phyloP scores from a whole-genome alignment of 2,888 invertebrate species.

The Archips crataeganus region DNA sequence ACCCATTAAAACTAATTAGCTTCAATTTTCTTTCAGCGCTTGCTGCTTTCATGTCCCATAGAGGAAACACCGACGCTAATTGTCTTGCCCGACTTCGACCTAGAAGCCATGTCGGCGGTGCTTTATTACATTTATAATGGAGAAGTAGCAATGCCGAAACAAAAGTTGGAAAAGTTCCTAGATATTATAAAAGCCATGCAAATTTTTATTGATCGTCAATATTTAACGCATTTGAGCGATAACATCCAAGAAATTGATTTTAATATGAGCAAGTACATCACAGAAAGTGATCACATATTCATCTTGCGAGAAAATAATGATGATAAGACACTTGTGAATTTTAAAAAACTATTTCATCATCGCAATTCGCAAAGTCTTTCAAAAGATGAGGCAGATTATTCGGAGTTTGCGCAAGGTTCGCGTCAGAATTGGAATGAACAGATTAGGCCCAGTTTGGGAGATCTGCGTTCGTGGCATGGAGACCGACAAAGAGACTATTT shows the following conservation, averaged over 20 bases:
- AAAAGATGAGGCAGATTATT: slow-evolving; percentile 53
- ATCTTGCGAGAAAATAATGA: slow-evolving; percentile 51
- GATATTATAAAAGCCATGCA: slow-evolving; percentile 82
- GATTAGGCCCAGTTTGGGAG: slow-evolving; percentile 61
- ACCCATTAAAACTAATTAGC: slow-evolving; percentile 44
- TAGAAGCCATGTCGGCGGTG: slow-evolving; percentile 87
- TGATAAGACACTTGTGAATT: slow-evolving; percentile 55
- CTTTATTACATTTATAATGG: slow-evolving; percentile 90
- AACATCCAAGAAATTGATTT: slow-evolving; percentile 45
- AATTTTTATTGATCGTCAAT: slow-evolving; percentile 70
- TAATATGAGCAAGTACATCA: slow-evolving; percentile 43
- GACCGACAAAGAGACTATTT: slow-evolving; percentile 76
- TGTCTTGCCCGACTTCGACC: slow-evolving; percentile 88
- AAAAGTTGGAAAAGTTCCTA: slow-evolving; percentile 86
- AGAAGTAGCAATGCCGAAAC: slow-evolving; percentile 85
- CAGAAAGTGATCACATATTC: slow-evolving; percentile 53
- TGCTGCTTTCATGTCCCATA: slow-evolving; percentile 67
- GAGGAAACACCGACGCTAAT: slow-evolving; percentile 86
- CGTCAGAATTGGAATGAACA: slow-evolving; percentile 60
- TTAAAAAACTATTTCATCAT: slow-evolving; percentile 58
- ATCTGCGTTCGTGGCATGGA: slow-evolving; percentile 64
- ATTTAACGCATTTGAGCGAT: slow-evolving; percentile 55
- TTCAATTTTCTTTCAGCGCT: slow-evolving; percentile 59
- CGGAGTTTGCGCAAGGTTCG: slow-evolving; percentile 55
- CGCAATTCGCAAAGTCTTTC: slow-evolving; percentile 54